phyloP scores from a whole-genome alignment of 2,113 vertebrate species.

The Haplochromis vanheusdeni region DNA sequence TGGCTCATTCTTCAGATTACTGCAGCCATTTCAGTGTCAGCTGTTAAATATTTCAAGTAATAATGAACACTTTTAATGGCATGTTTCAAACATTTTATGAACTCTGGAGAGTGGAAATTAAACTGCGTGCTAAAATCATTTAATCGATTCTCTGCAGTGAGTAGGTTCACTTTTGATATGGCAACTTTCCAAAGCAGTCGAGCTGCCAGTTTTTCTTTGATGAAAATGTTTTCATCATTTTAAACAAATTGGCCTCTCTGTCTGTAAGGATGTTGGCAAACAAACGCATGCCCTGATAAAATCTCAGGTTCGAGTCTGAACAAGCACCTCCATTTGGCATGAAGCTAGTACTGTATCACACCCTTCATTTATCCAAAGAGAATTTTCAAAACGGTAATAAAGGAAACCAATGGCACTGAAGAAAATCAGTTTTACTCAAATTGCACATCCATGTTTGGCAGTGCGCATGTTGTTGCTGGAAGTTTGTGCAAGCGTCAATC shows the following conservation, averaged over 20 bases:
- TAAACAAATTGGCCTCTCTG: neutral
- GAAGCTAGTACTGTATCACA: neutral
- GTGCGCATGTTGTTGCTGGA: neutral
- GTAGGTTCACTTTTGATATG: neutral
- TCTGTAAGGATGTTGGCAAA: neutral
- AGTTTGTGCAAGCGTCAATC: neutral
- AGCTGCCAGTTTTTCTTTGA: neutral
- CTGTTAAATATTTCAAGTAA: neutral
- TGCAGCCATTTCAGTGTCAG: neutral
- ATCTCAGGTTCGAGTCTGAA: neutral
- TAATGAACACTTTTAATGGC: neutral
- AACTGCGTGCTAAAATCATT: neutral
- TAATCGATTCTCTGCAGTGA: neutral
- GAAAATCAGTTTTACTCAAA: neutral
- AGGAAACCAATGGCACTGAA: neutral
- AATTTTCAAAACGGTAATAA: neutral
- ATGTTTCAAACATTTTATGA: neutral
- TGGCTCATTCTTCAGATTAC: neutral
- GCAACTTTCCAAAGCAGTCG: neutral
- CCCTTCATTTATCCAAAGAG: neutral
- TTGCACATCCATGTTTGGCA: neutral
- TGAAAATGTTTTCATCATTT: neutral
- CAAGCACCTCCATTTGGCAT: neutral
- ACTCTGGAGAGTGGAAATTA: neutral
- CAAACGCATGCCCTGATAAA: neutral